These are phyloP conservation scores for Hippopotamyrus pictus DNA, from an alignment of 2,797 vertebrate species.

Conservation along the genomic window DNA sequence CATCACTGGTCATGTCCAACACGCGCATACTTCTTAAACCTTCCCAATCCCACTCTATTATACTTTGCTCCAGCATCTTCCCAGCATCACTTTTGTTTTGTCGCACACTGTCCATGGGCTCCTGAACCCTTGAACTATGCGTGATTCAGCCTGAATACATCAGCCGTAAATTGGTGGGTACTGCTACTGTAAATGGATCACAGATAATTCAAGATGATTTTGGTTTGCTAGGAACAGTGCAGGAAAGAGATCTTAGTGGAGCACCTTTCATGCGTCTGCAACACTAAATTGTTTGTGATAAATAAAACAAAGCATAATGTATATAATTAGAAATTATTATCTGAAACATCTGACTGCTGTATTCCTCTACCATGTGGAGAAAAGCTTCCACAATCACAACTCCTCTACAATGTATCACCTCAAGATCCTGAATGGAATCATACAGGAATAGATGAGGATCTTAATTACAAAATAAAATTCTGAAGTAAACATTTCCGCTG, in stretches of 20 bases:
- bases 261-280: neutral
- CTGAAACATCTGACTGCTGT: neutral
- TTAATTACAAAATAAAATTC: neutral
- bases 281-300: neutral
- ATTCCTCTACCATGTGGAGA: neutral
- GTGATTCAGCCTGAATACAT: neutral
- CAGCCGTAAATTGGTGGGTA: neutral
- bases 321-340: slow-evolving; percentile 1
- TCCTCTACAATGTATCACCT: neutral
- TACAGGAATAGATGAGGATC: neutral
- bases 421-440: neutral
- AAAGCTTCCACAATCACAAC: neutral
- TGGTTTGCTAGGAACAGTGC: neutral
- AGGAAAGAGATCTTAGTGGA: neutral
- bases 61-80: neutral
- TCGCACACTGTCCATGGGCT: neutral
- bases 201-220: neutral
- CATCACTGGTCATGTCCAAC: neutral
- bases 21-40: neutral
- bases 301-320: neutral
- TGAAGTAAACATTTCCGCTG: neutral
- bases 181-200: neutral
- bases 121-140: neutral
- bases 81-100: neutral
- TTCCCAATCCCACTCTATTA: neutral